Conservation (phyloP, 1,140 invertebrate species). For the Mizuhopecten yessoensis region DNA sequence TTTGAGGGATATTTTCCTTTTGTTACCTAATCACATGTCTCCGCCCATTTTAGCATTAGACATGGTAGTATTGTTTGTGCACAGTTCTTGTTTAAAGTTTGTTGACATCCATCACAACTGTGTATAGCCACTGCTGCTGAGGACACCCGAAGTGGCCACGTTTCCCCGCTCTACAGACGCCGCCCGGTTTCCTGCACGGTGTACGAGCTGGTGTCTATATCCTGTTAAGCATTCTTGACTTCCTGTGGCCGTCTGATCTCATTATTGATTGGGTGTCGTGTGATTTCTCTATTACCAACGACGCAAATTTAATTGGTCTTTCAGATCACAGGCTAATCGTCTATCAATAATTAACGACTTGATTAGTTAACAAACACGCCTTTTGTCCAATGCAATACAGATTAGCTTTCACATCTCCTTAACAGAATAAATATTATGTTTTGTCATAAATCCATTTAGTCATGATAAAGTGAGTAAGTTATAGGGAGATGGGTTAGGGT, state of each 20-base stretch:
- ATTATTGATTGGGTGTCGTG: conserved; percentile 33
- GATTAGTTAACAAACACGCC: conserved; percentile 17
- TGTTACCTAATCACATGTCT: neutral
- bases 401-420: neutral
- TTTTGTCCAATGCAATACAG: conserved; percentile 10
- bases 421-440: conserved; percentile 9
- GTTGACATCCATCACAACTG: neutral
- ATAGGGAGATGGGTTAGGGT: neutral
- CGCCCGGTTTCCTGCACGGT: neutral
- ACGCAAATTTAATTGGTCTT: conserved; percentile 17
- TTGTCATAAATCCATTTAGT: neutral
- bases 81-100: neutral
- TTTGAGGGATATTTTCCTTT: neutral
- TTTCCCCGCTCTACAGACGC: neutral
- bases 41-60: neutral
- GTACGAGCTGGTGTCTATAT: conserved; percentile 8
- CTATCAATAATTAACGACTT: conserved; percentile 12
- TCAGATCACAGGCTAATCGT: neutral
- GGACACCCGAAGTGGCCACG: conserved; percentile 1
- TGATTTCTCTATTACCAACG: neutral
- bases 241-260: conserved; percentile 19
- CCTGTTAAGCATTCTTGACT: neutral
- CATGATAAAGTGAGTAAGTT: neutral
- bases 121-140: neutral
- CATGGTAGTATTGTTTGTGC: neutral